Percentiles rank a stretch among this genome's conserved stretches.
Evolutionary conservation across 1,140 invertebrate genomes (phyloP).

Genomic region (Anagrus nilaparvatae): DNA sequence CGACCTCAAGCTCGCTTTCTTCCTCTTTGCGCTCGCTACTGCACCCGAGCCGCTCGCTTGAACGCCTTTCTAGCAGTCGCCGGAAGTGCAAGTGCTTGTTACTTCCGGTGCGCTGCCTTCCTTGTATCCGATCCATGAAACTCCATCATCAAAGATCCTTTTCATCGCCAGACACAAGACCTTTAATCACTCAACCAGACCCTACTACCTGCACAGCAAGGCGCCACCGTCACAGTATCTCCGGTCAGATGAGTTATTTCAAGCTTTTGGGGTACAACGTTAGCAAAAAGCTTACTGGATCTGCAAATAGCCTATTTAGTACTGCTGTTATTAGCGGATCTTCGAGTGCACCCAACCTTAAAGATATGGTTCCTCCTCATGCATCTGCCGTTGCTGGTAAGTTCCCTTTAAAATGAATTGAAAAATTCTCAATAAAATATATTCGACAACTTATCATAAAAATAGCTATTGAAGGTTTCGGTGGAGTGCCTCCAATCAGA

Average conservation of each 20-base stretch:
- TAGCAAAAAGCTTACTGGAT: conserved; percentile 59
- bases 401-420: conserved; percentile 19
- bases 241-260: conserved; percentile 85
- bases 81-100: too few relatives aligned
- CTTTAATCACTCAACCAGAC: conserved; percentile 45
- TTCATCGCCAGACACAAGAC: conserved; percentile 41
- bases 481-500: conserved; percentile 84
- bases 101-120: conserved; percentile 9
- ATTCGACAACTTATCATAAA: conserved; percentile 1
- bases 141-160: conserved; percentile 39
- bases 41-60: conserved; percentile 16
- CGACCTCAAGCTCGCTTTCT: not conserved
- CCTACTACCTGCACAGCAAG: conserved; percentile 51
- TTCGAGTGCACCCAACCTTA: conserved; percentile 79
- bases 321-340: conserved; percentile 90
- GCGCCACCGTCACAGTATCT: conserved; percentile 86
- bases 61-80: too few relatives aligned
- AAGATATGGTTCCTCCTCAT: conserved; percentile 69
- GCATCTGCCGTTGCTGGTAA: conserved; percentile 61
- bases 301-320: conserved; percentile 75
- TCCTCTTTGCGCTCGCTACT: not conserved
- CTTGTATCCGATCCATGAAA: conserved; percentile 20
- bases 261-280: conserved; percentile 68
- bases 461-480: conserved; percentile 67
- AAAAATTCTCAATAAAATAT: not conserved